Evolutionary conservation across 2,888 invertebrate species (phyloP), one percentile per base, ranked within the genome.

Genomic region (Dyspetes luteomarginatus): DNA sequence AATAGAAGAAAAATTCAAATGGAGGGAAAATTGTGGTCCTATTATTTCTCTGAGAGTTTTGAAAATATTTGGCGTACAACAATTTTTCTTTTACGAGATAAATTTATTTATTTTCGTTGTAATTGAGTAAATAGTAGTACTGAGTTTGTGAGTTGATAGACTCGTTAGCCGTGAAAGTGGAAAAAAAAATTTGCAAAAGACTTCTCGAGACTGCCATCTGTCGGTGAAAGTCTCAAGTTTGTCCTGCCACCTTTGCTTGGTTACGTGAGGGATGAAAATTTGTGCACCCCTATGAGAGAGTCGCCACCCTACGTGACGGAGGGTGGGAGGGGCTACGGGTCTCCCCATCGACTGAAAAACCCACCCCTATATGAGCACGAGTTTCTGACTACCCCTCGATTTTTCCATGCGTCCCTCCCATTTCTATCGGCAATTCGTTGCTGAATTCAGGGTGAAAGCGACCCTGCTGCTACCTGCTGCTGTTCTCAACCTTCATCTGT

Each of bases 281-380:
- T 89, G 88, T 87, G 72, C 88, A 89, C 86, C 90, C 89, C 88
- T 89, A 82, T 79, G 81, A 65, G 79, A 77, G 78, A 82, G 78
- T 85, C 86, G 78, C 83, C 85, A 86, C 85, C 83, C 24, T 9
- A 4, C 22, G 12, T 3, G 50, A 24, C 30, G 55, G 28, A 48
- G 60, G 74, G 69, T 65, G 56, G 83, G 81, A 81, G 81, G 78
- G 78, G 80, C 77, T 48, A 73, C 71, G 65, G 71, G 45, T 72
- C 72, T 73, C 77, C 81, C 81, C 78, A 58, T 58, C 82, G 82
- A 81, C 81, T 83, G 43, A 41, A 22, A 60, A 76, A 68, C 52
- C 83, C 78, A 83, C 69, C 82, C 82, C 80, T 77, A 19, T 84
- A 73, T 77, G 83, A 41, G 83, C 82, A 83, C 77, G 64, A 86